A percentile compares a stretch with the other conserved stretches of the same genome.
phyloP scores from a whole-genome alignment of 2,113 vertebrate genomes.

The Lanius ludovicianus region DNA sequence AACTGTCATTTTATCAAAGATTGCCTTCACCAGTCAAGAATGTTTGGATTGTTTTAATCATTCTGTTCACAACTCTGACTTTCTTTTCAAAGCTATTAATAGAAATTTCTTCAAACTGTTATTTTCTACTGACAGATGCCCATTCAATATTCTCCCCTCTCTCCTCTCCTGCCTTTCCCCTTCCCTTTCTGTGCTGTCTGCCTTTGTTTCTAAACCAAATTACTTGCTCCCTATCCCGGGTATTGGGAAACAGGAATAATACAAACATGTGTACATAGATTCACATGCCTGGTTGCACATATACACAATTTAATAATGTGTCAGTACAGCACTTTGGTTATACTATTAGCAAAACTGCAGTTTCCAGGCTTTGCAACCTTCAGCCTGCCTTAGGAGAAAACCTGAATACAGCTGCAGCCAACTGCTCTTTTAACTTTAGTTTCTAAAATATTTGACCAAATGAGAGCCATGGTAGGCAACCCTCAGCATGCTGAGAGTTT shows the following conservation, averaged over 20 bases:
- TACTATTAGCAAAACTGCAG: background rate
- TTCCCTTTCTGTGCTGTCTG: background rate
- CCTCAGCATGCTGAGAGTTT: background rate
- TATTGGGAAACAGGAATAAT: background rate
- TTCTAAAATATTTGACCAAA: background rate
- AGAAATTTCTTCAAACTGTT: background rate
- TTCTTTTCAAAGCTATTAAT: conserved; percentile 11
- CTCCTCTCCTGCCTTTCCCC: background rate
- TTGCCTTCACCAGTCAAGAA: conserved; percentile 40
- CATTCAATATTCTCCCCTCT: background rate
- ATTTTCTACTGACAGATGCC: background rate
- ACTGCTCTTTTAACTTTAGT: background rate
- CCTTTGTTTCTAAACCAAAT: background rate
- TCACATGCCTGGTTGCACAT: background rate
- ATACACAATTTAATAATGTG: background rate
- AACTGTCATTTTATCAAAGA: conserved; percentile 15
- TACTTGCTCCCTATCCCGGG: background rate
- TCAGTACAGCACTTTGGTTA: background rate
- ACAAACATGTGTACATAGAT: background rate
- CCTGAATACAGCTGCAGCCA: background rate
- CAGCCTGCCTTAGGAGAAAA: background rate
- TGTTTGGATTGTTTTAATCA: conserved; percentile 6
- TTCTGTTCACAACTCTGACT: conserved; percentile 4
- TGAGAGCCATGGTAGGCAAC: background rate
- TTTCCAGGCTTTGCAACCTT: background rate